These are phyloP conservation scores for Gambusia holbrooki DNA, from an alignment of 2,113 vertebrate species.

Conservation along the genomic window DNA sequence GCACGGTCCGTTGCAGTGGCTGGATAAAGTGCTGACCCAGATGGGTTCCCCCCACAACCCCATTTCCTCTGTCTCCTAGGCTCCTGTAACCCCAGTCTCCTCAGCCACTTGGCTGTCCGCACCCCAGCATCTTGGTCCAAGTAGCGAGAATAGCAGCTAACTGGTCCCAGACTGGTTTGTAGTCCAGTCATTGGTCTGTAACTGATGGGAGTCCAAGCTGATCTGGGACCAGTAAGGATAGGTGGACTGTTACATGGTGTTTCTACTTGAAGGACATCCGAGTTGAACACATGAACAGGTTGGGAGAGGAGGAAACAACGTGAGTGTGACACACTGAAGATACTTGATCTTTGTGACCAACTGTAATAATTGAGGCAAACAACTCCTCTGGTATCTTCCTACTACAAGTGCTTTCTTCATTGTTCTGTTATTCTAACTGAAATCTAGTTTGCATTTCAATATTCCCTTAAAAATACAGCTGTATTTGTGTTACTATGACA, in stretches of 20 bases:
- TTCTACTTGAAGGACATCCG: constrained; percentile 92
- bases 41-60: constrained; percentile 99
- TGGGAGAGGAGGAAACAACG: constrained; percentile 75
- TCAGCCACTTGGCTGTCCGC: constrained; percentile 55
- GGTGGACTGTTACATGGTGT: constrained; percentile 41
- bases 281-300: constrained; percentile 83
- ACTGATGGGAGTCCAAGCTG: constrained; percentile 35
- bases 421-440: constrained; percentile 70
- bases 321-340: constrained; percentile 86
- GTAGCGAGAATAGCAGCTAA: constrained; percentile 47
- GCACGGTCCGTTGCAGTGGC: constrained; percentile 97
- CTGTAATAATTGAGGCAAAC: constrained; percentile 83
- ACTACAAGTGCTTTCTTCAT: constrained; percentile 52
- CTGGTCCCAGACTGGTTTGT: constrained; percentile 47
- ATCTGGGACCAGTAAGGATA: constrained; percentile 43
- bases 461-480: constrained; percentile 75
- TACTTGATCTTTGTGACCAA: constrained; percentile 98
- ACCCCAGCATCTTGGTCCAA: constrained; percentile 66
- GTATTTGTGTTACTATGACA: constrained; percentile 42
- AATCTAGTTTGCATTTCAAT: constrained; percentile 83
- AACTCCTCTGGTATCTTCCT: constrained; percentile 69
- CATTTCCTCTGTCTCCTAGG: constrained; percentile 97
- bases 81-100: constrained; percentile 49
- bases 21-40: constrained; percentile 99
- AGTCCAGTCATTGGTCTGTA: constrained; percentile 22